Percentiles rank a stretch among this genome's conserved stretches.
Evolutionary conservation across 2,888 invertebrate species (phyloP).

Genomic region (Acanthococcus lagerstroemiae): DNA sequence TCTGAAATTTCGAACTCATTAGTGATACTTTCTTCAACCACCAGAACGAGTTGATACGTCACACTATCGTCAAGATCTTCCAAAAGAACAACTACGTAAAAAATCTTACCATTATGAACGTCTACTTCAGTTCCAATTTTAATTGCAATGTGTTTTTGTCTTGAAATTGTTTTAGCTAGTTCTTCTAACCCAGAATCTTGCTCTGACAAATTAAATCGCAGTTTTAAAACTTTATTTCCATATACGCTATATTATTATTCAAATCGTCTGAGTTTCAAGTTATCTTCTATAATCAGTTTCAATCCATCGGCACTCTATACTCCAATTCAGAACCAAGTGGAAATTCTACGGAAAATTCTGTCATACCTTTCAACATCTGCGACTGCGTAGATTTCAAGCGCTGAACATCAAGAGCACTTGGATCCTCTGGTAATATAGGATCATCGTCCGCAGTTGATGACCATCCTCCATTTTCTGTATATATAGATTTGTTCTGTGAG

Average conservation of each 20-base stretch:
- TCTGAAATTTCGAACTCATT: too few relatives aligned
- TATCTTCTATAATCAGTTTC: too few relatives aligned
- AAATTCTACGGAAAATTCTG: neutral
- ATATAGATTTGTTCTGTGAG: conserved; percentile 1
- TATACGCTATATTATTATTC: too few relatives aligned
- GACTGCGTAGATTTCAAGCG: conserved; percentile 2
- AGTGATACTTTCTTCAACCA: too few relatives aligned
- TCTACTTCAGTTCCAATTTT: conserved; percentile 66
- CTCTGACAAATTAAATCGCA: conserved; percentile 44
- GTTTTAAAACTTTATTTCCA: neutral
- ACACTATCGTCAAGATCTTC: too few relatives aligned
- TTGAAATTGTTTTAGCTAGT: conserved; percentile 59
- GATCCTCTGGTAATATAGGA: conserved; percentile 9
- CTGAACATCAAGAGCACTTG: neutral
- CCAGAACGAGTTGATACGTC: too few relatives aligned
- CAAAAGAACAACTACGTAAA: neutral
- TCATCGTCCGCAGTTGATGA: conserved; percentile 5
- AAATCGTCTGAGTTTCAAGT: too few relatives aligned
- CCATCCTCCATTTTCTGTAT: conserved; percentile 1
- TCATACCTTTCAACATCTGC: conserved; percentile 16
- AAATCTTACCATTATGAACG: conserved; percentile 58
- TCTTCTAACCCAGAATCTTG: conserved; percentile 68
- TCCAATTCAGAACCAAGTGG: neutral
- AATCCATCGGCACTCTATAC: too few relatives aligned
- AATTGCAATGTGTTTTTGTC: conserved; percentile 65